phyloP scores from a whole-genome alignment of 2,797 vertebrate species.

The Ptychadena robeensis region DNA sequence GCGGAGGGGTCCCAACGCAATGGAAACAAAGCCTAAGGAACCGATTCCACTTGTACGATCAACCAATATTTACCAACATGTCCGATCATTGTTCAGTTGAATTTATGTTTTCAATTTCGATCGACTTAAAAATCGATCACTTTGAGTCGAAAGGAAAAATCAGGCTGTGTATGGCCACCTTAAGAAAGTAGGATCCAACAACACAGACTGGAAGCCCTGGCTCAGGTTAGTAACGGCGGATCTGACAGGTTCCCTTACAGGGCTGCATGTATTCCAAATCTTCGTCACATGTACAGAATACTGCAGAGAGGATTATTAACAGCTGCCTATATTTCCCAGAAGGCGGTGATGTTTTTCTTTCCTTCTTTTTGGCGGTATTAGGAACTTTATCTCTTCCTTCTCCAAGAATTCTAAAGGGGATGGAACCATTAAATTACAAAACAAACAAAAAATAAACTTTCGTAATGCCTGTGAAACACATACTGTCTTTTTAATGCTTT shows the following conservation, averaged over 20 bases:
- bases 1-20: no score
- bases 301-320: slow-evolving; percentile 43
- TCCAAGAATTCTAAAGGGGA: slow-evolving; percentile 36
- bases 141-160: no score
- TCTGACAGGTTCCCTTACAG: neutral
- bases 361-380: slow-evolving; percentile 45
- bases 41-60: no score
- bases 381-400: slow-evolving; percentile 52
- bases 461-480: slow-evolving; percentile 26
- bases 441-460: slow-evolving; percentile 34
- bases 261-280: neutral
- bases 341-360: slow-evolving; percentile 43
- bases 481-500: slow-evolving; percentile 7
- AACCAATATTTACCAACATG: no score
- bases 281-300: slow-evolving; percentile 24
- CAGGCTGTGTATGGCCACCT: no score
- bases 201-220: no score
- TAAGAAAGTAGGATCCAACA: no score
- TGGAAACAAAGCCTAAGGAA: no score
- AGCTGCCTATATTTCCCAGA: slow-evolving; percentile 50
- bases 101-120: no score
- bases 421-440: slow-evolving; percentile 50
- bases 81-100: no score
- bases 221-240: no score
- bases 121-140: no score